Evolutionary conservation across 2,113 vertebrate genomes (phyloP).

Genomic region (Tringa solitaria): DNA sequence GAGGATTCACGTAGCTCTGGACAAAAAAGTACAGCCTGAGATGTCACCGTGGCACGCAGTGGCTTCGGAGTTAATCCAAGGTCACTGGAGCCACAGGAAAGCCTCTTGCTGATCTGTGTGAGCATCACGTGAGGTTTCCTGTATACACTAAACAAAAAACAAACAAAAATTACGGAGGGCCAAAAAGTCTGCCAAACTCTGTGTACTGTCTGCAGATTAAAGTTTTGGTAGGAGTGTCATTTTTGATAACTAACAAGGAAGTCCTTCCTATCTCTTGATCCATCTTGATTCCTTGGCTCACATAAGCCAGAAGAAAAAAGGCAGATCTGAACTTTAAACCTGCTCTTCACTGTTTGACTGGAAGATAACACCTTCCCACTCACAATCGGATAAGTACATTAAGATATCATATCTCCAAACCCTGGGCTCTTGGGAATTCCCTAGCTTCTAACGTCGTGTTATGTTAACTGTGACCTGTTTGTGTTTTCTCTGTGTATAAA

Average conservation of each 20-base stretch:
- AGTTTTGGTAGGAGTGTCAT: neutral
- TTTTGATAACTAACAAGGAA: neutral
- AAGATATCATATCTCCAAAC: constrained; percentile 68
- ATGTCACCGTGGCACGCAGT: neutral
- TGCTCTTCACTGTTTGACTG: constrained; percentile 18
- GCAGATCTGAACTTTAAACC: neutral
- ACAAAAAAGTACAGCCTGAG: neutral
- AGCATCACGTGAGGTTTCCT: neutral
- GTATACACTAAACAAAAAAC: neutral
- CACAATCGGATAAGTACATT: constrained; percentile 30
- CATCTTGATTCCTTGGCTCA: neutral
- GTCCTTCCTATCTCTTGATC: neutral
- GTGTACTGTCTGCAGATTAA: neutral
- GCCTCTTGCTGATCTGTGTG: neutral
- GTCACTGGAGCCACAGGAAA: neutral
- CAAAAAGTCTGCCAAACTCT: neutral
- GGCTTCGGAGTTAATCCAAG: neutral
- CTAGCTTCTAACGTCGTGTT: constrained; percentile 60
- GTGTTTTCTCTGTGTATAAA: constrained; percentile 70
- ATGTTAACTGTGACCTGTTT: constrained; percentile 70
- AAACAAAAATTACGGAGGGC: neutral
- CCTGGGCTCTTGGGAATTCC: constrained; percentile 64
- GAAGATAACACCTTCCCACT: constrained; percentile 44
- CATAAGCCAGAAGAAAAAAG: neutral
- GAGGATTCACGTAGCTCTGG: neutral